phyloP scores from a whole-genome alignment of 2,888 invertebrate species.

The Nomada lathburiana region DNA sequence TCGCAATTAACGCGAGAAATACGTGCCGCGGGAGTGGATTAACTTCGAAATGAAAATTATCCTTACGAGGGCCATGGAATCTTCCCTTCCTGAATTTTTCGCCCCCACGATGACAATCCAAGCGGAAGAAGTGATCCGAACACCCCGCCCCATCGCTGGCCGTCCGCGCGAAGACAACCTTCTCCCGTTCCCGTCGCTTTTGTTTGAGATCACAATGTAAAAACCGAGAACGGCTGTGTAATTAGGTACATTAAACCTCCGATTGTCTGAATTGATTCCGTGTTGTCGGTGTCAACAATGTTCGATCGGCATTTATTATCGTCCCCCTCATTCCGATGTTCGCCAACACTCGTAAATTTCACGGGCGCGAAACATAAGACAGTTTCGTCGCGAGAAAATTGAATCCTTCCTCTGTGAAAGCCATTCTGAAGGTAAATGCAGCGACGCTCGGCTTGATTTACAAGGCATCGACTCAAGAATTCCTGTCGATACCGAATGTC shows the following conservation, averaged over 20 bases:
- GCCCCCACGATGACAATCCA: constrained; percentile 77
- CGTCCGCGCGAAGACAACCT: constrained; percentile 57
- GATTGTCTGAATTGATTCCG: constrained; percentile 28
- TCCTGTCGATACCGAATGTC: constrained; percentile 37
- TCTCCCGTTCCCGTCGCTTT: constrained; percentile 62
- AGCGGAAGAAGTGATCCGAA: constrained; percentile 80
- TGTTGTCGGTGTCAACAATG: constrained; percentile 56
- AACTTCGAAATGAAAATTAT: constrained; percentile 54
- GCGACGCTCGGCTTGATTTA: background rate
- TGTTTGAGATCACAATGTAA: constrained; percentile 76
- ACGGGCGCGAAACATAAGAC: background rate
- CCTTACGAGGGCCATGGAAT: constrained; percentile 51
- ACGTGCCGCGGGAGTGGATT: constrained; percentile 48
- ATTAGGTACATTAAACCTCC: constrained; percentile 58
- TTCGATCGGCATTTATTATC: constrained; percentile 32
- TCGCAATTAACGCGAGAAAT: constrained; percentile 35
- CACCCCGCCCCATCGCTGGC: constrained; percentile 53
- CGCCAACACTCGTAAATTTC: background rate
- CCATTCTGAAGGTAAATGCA: background rate
- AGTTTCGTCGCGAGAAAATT: background rate
- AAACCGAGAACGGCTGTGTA: constrained; percentile 73
- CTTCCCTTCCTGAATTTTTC: constrained; percentile 56
- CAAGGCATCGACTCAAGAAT: background rate
- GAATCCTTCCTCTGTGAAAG: background rate
- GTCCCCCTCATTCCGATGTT: background rate